Evolutionary conservation across 2,797 vertebrate genomes (phyloP).

Genomic region (Propithecus perrieri): DNA sequence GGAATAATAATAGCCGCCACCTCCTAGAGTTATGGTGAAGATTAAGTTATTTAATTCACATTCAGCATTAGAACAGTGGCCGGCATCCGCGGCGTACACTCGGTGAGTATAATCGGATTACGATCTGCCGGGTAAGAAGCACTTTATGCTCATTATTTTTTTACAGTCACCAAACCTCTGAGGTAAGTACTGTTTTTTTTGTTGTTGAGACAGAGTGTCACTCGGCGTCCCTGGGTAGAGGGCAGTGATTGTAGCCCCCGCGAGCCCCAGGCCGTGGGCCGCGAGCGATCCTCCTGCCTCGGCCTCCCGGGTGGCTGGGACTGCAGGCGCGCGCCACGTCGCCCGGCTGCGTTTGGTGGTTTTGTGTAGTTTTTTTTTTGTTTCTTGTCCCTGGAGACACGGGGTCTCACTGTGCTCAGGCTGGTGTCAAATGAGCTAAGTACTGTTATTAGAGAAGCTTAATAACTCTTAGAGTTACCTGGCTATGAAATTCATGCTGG

Average conservation of each 20-base stretch:
- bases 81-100: not conserved
- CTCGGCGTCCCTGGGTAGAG: too few relatives aligned
- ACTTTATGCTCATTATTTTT: not conserved
- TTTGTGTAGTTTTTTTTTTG: too few relatives aligned
- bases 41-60: not conserved
- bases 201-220: too few relatives aligned
- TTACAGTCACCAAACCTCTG: not conserved
- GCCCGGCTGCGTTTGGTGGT: too few relatives aligned
- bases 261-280: too few relatives aligned
- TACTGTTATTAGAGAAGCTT: constrained; percentile 10
- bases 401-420: too few relatives aligned
- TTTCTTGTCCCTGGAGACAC: too few relatives aligned
- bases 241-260: too few relatives aligned
- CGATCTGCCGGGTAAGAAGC: not conserved
- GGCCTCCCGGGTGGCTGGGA: too few relatives aligned
- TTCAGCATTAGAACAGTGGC: not conserved
- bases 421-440: not conserved
- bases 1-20: not conserved
- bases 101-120: not conserved
- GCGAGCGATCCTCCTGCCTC: too few relatives aligned
- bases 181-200: not conserved
- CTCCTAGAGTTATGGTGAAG: not conserved
- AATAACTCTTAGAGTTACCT: not conserved
- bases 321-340: accelerated
- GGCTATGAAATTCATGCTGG: not conserved